A percentile compares a stretch with the other conserved stretches of the same genome.
Conservation (phyloP, 2,797 vertebrate genomes). For the Helostoma temminkii region DNA sequence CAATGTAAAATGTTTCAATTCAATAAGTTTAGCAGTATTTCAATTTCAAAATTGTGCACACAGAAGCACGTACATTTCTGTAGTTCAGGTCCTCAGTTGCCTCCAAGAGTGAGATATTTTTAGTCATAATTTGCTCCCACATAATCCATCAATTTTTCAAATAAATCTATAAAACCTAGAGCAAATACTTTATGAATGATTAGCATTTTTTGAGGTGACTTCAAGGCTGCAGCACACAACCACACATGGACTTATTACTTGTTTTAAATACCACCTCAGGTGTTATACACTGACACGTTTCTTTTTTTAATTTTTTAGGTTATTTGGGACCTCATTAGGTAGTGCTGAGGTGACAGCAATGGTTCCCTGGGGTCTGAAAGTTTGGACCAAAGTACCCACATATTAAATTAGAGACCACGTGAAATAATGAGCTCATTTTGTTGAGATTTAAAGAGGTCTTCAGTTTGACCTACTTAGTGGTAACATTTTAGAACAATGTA, state of each 20-base stretch:
- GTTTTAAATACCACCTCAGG: slow-evolving; percentile 5
- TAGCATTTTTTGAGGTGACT: neutral
- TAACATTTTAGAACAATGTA: slow-evolving; percentile 50
- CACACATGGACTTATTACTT: slow-evolving; percentile 14
- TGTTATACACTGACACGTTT: slow-evolving; percentile 18
- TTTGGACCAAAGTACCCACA: slow-evolving; percentile 24
- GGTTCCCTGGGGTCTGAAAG: slow-evolving; percentile 18
- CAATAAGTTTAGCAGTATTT: no score
- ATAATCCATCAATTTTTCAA: no score
- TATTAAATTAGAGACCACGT: slow-evolving; percentile 1
- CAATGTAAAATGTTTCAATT: no score
- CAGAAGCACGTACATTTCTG: no score
- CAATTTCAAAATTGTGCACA: no score
- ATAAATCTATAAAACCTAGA: no score
- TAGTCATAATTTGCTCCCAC: no score
- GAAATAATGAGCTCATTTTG: slow-evolving; percentile 31
- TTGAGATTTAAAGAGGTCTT: slow-evolving; percentile 33
- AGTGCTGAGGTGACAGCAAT: slow-evolving; percentile 32
- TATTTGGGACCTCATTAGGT: slow-evolving; percentile 39
- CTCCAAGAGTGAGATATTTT: no score
- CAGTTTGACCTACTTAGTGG: slow-evolving; percentile 63
- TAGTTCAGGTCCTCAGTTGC: no score
- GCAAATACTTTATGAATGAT: slow-evolving; percentile 1
- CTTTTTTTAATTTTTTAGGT: slow-evolving; percentile 9
- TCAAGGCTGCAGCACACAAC: slow-evolving; percentile 4